Evolutionary conservation across 2,797 vertebrate genomes (phyloP).

Genomic region (Coracias cyanogaster): DNA sequence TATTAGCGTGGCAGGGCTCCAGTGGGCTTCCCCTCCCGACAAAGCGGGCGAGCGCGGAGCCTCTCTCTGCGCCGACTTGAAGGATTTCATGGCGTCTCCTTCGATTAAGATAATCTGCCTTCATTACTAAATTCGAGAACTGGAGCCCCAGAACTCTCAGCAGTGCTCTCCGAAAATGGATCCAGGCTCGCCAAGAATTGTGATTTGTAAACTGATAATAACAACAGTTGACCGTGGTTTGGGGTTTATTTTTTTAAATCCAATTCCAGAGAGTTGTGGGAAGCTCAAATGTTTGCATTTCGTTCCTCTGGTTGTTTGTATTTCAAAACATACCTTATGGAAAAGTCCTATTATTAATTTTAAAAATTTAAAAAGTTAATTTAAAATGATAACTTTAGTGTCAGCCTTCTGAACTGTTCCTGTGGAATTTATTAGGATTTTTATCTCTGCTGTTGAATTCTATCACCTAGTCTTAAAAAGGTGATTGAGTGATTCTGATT

Average conservation of each 20-base stretch:
- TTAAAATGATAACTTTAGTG: neutral
- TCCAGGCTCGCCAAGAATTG: neutral
- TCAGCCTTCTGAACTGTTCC: conserved; percentile 7
- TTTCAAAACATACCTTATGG: neutral
- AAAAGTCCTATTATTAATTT: conserved; percentile 17
- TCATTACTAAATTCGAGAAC: conserved; percentile 48
- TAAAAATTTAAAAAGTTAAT: neutral
- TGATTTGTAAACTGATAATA: neutral
- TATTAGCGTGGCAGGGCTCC: neutral
- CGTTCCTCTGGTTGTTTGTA: neutral
- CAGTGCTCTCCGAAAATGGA: neutral
- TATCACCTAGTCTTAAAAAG: conserved; percentile 17
- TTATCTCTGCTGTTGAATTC: conserved; percentile 12
- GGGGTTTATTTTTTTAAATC: neutral
- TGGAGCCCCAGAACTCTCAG: neutral
- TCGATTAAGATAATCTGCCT: conserved; percentile 65
- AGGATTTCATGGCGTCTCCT: conserved; percentile 70
- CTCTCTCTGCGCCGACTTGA: neutral
- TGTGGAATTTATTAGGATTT: conserved; percentile 27
- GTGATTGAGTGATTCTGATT: neutral
- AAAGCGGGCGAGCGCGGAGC: neutral
- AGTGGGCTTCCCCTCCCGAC: conserved; percentile 31
- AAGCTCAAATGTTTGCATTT: neutral
- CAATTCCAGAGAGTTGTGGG: neutral
- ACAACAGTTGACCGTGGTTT: neutral